Evolutionary conservation across 1,140 invertebrate genomes (phyloP).

Genomic region (Hestina assimilis): DNA sequence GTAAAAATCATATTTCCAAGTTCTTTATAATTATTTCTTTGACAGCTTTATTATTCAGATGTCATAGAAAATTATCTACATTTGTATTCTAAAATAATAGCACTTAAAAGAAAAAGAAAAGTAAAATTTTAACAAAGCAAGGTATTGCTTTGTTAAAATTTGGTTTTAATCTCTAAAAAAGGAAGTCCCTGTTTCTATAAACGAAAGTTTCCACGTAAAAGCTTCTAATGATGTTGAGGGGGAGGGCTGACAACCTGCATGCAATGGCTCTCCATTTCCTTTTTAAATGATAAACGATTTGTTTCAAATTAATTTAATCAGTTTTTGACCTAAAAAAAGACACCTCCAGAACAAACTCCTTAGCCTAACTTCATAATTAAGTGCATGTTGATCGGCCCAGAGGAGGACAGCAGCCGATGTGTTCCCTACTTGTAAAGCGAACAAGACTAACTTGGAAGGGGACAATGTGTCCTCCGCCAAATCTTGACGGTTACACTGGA

Average conservation of each 20-base stretch:
- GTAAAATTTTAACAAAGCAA: conserved; percentile 9
- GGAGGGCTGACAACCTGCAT: conserved; percentile 12
- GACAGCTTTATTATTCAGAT: not conserved
- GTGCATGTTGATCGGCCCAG: too few relatives aligned
- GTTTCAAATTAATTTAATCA: too few relatives aligned
- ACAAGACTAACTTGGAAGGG: too few relatives aligned
- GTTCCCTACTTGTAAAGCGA: too few relatives aligned
- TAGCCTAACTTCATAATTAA: too few relatives aligned
- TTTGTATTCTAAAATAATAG: not conserved
- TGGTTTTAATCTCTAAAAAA: not conserved
- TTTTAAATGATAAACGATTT: not conserved
- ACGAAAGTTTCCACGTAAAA: conserved; percentile 9
- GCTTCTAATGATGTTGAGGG: conserved; percentile 14
- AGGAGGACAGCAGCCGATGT: too few relatives aligned
- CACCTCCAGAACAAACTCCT: too few relatives aligned
- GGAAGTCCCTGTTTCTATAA: conserved; percentile 11
- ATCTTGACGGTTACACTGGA: too few relatives aligned
- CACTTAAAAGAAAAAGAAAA: not conserved
- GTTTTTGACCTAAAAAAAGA: too few relatives aligned
- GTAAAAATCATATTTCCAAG: not conserved
- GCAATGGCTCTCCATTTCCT: conserved; percentile 4
- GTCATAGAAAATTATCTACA: not conserved
- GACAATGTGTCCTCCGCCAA: too few relatives aligned
- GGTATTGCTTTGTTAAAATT: not conserved
- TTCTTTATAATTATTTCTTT: too few relatives aligned